Percentiles rank a stretch among this genome's conserved stretches.
These are phyloP conservation scores for Apantesis nais DNA, from an alignment of 2,888 invertebrate genomes.

Conservation along the genomic window DNA sequence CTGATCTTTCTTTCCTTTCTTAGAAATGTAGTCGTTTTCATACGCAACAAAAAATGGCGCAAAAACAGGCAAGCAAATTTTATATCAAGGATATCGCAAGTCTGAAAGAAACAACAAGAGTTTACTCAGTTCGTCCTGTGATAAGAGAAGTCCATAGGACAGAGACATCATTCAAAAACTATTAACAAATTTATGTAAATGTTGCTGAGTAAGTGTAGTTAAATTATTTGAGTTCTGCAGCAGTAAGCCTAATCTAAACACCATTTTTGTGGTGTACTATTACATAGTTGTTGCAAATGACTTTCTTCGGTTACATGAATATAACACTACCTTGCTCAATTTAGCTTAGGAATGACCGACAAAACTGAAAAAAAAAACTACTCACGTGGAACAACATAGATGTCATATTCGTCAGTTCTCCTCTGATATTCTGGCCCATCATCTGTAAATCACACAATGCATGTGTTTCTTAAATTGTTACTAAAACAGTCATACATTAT, in stretches of 20 bases:
- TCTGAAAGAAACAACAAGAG: too few species aligned
- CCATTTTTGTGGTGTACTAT: neutral
- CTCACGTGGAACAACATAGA: conserved; percentile 68
- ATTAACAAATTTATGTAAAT: too few species aligned
- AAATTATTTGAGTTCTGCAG: too few species aligned
- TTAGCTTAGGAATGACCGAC: neutral
- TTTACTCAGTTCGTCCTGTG: too few species aligned
- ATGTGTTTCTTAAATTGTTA: neutral
- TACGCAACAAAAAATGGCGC: too few species aligned
- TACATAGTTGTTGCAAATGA: neutral
- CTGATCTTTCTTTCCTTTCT: too few species aligned
- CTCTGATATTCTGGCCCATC: conserved; percentile 91
- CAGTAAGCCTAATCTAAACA: neutral
- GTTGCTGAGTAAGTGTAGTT: too few species aligned
- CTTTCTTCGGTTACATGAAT: neutral
- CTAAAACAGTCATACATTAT: neutral
- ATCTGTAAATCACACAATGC: conserved; percentile 79
- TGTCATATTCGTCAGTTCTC: conserved; percentile 89
- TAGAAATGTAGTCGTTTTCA: too few species aligned
- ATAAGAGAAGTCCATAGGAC: too few species aligned
- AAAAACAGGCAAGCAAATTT: too few species aligned
- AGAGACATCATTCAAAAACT: too few species aligned
- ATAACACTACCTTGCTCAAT: neutral
- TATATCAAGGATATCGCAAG: too few species aligned
- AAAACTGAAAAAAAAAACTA: conserved; percentile 5